A percentile compares a stretch with the other conserved stretches of the same genome.
Conservation (phyloP, 1,140 invertebrate species). For the Choristoneura fumiferana region DNA sequence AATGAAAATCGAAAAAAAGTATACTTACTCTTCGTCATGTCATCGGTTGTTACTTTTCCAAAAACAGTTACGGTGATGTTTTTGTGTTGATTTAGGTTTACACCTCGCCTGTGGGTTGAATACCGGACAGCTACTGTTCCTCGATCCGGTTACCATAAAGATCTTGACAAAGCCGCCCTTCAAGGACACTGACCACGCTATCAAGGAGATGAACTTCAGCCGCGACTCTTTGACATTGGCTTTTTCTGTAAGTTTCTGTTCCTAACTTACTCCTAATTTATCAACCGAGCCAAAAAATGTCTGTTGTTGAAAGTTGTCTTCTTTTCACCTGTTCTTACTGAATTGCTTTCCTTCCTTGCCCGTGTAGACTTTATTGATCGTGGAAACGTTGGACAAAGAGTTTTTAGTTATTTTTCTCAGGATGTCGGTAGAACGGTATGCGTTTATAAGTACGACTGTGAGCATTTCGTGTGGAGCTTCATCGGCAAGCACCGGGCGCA, state of each 20-base stretch:
- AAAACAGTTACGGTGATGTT: background rate
- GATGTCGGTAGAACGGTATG: constrained; percentile 74
- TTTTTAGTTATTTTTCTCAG: constrained; percentile 63
- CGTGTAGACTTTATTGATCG: too few species aligned
- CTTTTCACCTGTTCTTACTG: too few species aligned
- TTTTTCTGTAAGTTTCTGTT: constrained; percentile 75
- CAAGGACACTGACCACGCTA: constrained; percentile 61
- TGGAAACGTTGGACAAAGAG: too few species aligned
- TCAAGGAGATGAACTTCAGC: constrained; percentile 77
- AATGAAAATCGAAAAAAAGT: too few species aligned
- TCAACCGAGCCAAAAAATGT: too few species aligned
- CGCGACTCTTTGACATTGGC: constrained; percentile 76
- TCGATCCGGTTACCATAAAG: constrained; percentile 77
- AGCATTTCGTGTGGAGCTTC: constrained; percentile 68
- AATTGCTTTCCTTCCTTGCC: too few species aligned
- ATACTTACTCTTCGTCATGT: too few species aligned
- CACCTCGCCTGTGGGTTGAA: constrained; percentile 78
- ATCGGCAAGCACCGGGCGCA: constrained; percentile 80
- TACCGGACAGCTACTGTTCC: constrained; percentile 78
- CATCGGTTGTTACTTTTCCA: too few species aligned
- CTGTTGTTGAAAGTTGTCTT: too few species aligned
- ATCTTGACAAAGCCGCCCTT: constrained; percentile 69
- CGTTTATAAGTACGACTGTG: constrained; percentile 74
- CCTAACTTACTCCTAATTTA: too few species aligned
- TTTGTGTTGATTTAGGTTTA: constrained; percentile 54